Evolutionary conservation across 2,888 invertebrate species (phyloP), one percentile per base, ranked within the genome.

Genomic region (Teleogryllus oceanicus): DNA sequence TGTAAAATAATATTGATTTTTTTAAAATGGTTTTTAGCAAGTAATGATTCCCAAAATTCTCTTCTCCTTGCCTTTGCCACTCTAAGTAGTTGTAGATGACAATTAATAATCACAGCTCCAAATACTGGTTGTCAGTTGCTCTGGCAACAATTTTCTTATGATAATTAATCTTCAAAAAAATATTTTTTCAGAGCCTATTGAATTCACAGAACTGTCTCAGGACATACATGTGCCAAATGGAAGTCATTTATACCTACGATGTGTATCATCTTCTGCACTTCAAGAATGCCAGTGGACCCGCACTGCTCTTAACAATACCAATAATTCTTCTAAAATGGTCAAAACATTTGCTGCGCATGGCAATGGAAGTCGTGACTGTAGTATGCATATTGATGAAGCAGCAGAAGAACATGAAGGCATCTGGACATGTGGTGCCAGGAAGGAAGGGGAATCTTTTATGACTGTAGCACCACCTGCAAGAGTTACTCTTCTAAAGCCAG

Each of bases 281-380:
- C 86, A 87, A 79, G 86, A 86, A 80, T 87, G 87, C 81, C 85
- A 86, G 78, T 87, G 87, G 87, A 86, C 86, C 18, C 80, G 81
- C 80, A 78, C 78, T 16, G 49, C 82, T 16, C 82, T 87, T 51
- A 86, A 85, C 21, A 86, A 86, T 18, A 85, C 84, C 75, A 85
- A 86, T 79, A 86, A 86, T 80, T 86, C 86, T 24, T 86, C 86
- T 5, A 86, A 85, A 12, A 86, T 86, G 74, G 85, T 87, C 37
- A 87, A 85, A 82, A 86, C 86, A 81, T 87, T 87, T 81, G 83
- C 85, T 20, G 85, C 86, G 8, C 84, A 84, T 21, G 86, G 86
- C 74, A 83, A 84, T 77, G 86, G 86, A 77, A 85, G 84, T n/a
- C 84, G 86, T 76, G 87, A 87, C 82, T 87, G 87, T 83, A 87